These are phyloP conservation scores for Sinocyclocheilus anshuiensis DNA, from an alignment of 2,113 vertebrate species.

Conservation along the genomic window DNA sequence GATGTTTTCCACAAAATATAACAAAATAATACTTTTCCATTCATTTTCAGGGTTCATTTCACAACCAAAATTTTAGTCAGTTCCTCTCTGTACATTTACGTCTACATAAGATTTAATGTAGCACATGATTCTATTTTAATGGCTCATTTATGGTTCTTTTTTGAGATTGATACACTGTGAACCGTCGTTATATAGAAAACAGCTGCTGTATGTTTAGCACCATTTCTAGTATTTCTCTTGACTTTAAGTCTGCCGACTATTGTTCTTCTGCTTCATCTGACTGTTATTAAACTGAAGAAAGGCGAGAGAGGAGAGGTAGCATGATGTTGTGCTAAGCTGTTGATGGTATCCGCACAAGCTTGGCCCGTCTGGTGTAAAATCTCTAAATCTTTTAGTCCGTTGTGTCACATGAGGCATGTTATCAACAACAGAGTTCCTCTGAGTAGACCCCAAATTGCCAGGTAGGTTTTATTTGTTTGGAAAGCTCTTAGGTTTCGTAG, in stretches of 20 bases:
- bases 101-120: too few relatives aligned
- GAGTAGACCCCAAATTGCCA: slow-evolving; percentile 46
- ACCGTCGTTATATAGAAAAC: too few relatives aligned
- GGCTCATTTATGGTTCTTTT: background rate
- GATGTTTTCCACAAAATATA: too few relatives aligned
- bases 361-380: slow-evolving; percentile 54
- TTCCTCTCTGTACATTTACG: too few relatives aligned
- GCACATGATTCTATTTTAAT: background rate
- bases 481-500: slow-evolving; percentile 30
- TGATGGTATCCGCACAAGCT: slow-evolving; percentile 38
- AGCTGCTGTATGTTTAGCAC: too few relatives aligned
- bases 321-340: slow-evolving; percentile 26
- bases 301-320: slow-evolving; percentile 1
- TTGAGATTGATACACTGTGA: background rate
- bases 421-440: slow-evolving; percentile 60
- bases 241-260: too few relatives aligned
- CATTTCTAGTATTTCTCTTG: background rate
- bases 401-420: slow-evolving; percentile 64
- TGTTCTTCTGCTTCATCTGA: too few relatives aligned
- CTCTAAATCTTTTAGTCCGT: slow-evolving; percentile 71
- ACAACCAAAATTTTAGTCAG: too few relatives aligned
- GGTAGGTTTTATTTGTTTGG: slow-evolving; percentile 49
- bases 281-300: background rate
- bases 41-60: background rate
- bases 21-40: too few relatives aligned